phyloP scores from a whole-genome alignment of 1,140 invertebrate species.

The Protaetia brevitarsis region DNA sequence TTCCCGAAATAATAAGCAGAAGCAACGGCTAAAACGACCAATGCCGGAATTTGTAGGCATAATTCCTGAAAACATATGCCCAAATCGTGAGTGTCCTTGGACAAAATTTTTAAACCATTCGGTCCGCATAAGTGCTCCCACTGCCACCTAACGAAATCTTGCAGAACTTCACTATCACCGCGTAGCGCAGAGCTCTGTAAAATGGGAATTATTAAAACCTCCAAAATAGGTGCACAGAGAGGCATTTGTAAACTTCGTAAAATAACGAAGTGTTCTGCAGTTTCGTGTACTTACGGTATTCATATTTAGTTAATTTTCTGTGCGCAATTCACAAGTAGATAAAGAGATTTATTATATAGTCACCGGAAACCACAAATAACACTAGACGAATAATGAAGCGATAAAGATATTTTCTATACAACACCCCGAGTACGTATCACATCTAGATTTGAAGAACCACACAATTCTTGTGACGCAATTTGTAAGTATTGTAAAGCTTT shows the following conservation, averaged over 20 bases:
- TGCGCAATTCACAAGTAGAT: too few relatives aligned
- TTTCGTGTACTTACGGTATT: too few relatives aligned
- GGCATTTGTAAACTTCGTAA: background rate
- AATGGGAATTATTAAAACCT: background rate
- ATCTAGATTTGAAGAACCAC: too few relatives aligned
- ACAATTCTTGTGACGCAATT: too few relatives aligned
- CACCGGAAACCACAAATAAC: too few relatives aligned
- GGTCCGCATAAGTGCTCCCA: slow-evolving; percentile 73
- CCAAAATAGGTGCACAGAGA: background rate
- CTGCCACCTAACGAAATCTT: slow-evolving; percentile 53
- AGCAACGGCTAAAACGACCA: slow-evolving; percentile 61
- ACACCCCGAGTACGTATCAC: too few relatives aligned
- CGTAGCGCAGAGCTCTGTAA: background rate
- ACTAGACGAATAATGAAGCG: too few relatives aligned
- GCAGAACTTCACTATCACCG: background rate
- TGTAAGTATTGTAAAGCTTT: background rate
- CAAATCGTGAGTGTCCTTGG: slow-evolving; percentile 66
- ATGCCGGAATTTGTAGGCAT: slow-evolving; percentile 67
- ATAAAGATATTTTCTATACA: too few relatives aligned
- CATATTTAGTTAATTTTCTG: too few relatives aligned
- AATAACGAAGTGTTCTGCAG: background rate
- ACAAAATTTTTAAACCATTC: slow-evolving; percentile 62
- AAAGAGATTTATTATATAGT: too few relatives aligned
- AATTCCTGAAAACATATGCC: slow-evolving; percentile 79
- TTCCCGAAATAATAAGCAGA: slow-evolving; percentile 76